These are phyloP conservation scores for Cynopterus sphinx DNA, from an alignment of 2,797 vertebrate species.

Conservation along the genomic window DNA sequence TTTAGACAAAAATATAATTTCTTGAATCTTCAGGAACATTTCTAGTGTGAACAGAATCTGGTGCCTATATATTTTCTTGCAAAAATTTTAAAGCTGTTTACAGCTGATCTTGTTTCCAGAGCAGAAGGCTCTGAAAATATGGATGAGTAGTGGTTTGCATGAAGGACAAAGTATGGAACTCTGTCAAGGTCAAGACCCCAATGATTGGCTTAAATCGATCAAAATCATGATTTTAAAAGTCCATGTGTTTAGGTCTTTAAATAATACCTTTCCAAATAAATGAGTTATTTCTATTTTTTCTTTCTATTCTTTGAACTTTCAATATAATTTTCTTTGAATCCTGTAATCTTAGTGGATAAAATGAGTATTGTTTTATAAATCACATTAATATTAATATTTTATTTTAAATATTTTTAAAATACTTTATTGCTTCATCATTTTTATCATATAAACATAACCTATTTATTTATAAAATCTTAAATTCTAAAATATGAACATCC, in stretches of 20 bases:
- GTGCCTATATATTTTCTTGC: constrained; percentile 4
- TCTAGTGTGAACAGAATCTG: background rate
- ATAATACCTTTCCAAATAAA: constrained; percentile 42
- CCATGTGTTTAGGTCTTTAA: constrained; percentile 30
- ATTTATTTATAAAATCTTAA: constrained; percentile 22
- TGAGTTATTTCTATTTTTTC: background rate
- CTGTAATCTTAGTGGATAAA: background rate
- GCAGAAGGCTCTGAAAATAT: constrained; percentile 34
- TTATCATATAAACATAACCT: background rate
- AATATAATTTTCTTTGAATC: constrained; percentile 36
- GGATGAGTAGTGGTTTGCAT: background rate
- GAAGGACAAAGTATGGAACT: constrained; percentile 53
- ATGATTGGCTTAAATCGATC: constrained; percentile 59
- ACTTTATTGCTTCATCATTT: background rate
- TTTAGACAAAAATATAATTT: constrained; percentile 35
- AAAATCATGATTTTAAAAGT: constrained; percentile 58
- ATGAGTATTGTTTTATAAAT: background rate
- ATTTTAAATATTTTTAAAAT: constrained; percentile 29
- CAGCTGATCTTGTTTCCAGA: background rate
- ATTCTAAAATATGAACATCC: background rate
- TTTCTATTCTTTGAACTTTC: background rate
- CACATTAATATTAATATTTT: constrained; percentile 3
- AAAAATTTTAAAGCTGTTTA: constrained; percentile 49
- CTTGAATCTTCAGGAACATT: background rate
- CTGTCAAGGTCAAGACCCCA: constrained; percentile 56